Base-by-base conservation (phyloP, 1,140 invertebrate genomes). In the Goniozus legneri region DNA sequence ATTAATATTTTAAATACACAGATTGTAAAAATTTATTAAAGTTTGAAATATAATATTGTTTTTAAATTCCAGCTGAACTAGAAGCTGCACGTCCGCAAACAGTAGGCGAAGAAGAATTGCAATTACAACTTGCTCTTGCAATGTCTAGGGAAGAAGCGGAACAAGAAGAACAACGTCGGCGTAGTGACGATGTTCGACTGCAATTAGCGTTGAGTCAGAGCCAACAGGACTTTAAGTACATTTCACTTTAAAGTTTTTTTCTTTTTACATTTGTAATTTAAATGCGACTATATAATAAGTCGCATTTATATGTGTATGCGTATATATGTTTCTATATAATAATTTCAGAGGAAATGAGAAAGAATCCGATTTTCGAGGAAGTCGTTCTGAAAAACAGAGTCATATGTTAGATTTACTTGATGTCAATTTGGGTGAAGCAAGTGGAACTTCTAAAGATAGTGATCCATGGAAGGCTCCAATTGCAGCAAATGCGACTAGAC, bases 81-180 rank as follows among this genome's bases (percentile, higher is more conserved):
- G 95, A 98, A 78, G 83, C 87, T 69, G 95, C 95, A 16, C 81
- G 96, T 38, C 96, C 96, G 4, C 91, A 94, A 60, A 97, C 95
- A 1, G 87, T 90, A 1, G 95, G 95, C 0, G 97, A 99, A 75
- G 97, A 99, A 79, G 96, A 99, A 73, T 79, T 99, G 50, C 97
- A 99, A 73, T 76, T 99, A 47, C 95, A 99, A 77, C 80, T 99
- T 60, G 97, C 97, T 20, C 79, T 99, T 65, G 97, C 96, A 34
- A 97, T 99, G 91, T 97, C 92, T 40, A 86, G 95, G 49, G 97
- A 99, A 75, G 97, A 99, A 78, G 95, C 95, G 19, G 96, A 99
- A 64, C 88, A 96, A 69, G 94, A 98, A 65, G 91, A 97, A 74
- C 86, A 95, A 59, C 85, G 93, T 69, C 81, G 92, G 37, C 84